Base-by-base conservation (phyloP, 1,140 invertebrate species). In the Neotoxoptera formosana region DNA sequence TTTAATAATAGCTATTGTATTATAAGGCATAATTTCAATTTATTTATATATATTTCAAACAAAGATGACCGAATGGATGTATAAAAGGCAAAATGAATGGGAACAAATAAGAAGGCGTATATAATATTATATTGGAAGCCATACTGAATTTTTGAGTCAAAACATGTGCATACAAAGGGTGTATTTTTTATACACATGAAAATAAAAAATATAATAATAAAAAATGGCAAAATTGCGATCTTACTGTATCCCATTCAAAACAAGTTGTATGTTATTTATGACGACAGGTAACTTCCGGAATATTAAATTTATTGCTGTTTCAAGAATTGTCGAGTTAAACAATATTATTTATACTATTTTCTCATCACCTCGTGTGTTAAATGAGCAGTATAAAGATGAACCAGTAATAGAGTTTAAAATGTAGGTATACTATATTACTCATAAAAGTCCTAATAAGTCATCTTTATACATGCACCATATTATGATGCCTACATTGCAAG, bases 321-420 rank as follows among this genome's bases (percentile, higher is more conserved):
- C 51, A 53, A 89, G 48, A 89, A 56, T 36, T 53, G 8, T 89
- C 51, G 8, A 36, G 88, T 89, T 56, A 89, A 23, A 36, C 53
- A 41, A 56, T 53, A 89, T 53, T 53, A 53, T 53, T 89, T 56
- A 89, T 89, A 56, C 25, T 89, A 89, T 89, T 89, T 89, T 89
- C 48, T 89, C 51, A 89, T 56, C 88, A 89, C 34, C 34, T 56
- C 6, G 51, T n/a, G 88, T 56, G 47, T 36, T 87, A 47, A 87
- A 88, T 53, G 11, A 21, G 20, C 4, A 89, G 30, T 56, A 56
- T 89, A 89, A 41, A 56, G 34, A 88, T 47, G 4, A 47, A 86
- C 4, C 25, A 84, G 9, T 56, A 56, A 89, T 23, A 21, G n/a
- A n/a, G 45, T 88, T 51, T 36, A 36, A 51, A 48, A 34, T 48